Evolutionary conservation across 2,888 invertebrate species (phyloP).

Genomic region (Andrena hattorfiana): DNA sequence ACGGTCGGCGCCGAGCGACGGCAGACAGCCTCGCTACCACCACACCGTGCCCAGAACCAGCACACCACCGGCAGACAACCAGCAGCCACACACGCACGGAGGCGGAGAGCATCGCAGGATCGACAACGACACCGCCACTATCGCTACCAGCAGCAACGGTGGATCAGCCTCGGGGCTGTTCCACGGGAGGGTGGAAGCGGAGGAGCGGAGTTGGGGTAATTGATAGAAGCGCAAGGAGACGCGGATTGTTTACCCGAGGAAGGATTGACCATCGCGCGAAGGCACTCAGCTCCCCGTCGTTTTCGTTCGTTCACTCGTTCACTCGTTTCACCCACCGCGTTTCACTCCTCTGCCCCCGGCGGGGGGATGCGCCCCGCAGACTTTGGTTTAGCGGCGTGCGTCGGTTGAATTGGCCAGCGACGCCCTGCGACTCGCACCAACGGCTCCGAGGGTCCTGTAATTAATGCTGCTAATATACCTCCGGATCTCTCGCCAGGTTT

Average conservation of each 20-base stretch:
- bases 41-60: background rate
- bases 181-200: conserved; percentile 21
- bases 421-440: conserved; percentile 51
- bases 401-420: conserved; percentile 42
- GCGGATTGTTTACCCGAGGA: conserved; percentile 78
- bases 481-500: conserved; percentile 68
- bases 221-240: conserved; percentile 75
- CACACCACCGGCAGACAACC: conserved; percentile 5
- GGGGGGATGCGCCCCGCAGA: conserved; percentile 42
- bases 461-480: conserved; percentile 80
- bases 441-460: conserved; percentile 75
- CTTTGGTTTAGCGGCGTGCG: conserved; percentile 36
- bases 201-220: conserved; percentile 74
- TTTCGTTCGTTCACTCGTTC: conserved; percentile 36
- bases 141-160: conserved; percentile 10
- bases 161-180: conserved; percentile 29
- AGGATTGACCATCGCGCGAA: conserved; percentile 77
- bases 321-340: conserved; percentile 23
- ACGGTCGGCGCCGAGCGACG: conserved; percentile 50
- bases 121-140: conserved; percentile 26
- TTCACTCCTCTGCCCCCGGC: no score
- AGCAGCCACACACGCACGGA: background rate
- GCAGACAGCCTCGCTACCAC: background rate
- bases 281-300: conserved; percentile 69
- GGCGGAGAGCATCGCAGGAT: background rate